Conservation (phyloP, 1,140 invertebrate genomes). For the Caenorhabditis latens region DNA sequence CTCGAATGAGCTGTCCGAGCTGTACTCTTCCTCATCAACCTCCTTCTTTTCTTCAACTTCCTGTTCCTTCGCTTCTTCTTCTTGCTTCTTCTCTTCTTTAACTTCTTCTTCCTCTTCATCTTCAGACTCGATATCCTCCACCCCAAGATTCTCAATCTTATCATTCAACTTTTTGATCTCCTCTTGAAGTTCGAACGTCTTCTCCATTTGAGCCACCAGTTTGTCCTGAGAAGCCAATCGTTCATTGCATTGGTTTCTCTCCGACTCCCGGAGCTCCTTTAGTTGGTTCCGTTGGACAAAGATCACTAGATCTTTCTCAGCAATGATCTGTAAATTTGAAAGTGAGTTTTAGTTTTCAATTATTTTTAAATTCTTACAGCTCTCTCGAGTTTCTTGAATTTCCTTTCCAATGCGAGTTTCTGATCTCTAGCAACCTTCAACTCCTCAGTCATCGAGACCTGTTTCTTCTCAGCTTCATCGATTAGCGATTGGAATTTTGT, state of each 20-base stretch:
- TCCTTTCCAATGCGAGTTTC: not conserved
- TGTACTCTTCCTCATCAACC: not conserved
- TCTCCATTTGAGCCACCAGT: not conserved
- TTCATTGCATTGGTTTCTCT: not conserved
- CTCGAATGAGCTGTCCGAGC: not conserved
- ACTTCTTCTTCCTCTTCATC: not conserved
- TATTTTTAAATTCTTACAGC: too few relatives aligned
- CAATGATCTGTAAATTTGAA: too few relatives aligned
- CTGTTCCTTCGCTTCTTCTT: not conserved
- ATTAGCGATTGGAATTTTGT: too few relatives aligned
- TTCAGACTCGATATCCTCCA: not conserved
- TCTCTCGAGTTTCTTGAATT: not conserved
- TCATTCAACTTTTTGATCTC: not conserved
- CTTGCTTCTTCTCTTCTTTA: not conserved
- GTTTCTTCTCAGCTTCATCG: not conserved
- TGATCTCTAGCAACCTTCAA: too few relatives aligned
- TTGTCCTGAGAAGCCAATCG: not conserved
- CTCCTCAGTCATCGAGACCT: not conserved
- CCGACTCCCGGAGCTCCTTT: not conserved
- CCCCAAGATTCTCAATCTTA: not conserved
- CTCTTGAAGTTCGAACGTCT: not conserved
- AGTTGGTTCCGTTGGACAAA: too few relatives aligned
- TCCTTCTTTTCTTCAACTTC: not conserved
- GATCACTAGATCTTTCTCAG: too few relatives aligned
- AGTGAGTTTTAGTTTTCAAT: too few relatives aligned